Base-by-base conservation (phyloP, 2,113 vertebrate species). In the Elgaria multicarinata region DNA sequence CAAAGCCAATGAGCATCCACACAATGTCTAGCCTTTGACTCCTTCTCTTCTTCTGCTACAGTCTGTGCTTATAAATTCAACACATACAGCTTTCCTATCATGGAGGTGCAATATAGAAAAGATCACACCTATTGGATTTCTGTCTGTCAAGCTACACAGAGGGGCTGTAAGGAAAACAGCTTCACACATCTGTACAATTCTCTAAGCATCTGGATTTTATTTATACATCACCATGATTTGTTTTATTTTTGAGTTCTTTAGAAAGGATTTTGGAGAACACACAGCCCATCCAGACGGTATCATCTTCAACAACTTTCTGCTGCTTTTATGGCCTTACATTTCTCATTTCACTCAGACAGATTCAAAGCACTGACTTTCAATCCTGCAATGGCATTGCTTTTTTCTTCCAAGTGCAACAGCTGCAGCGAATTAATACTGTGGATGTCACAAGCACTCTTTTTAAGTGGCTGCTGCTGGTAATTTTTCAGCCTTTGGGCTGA, bases 291-390 rank as follows among this genome's bases (percentile, higher is more conserved):
- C n/a, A 3, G 9, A 53, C 55, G 75, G 1, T 39, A 83, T 84
- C 55, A 62, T 79, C 0, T 64, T 0, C 4, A 22, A 1, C 1
- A 0, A 10, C 0, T 0, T 55, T 89, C 46, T 84, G 64, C 71
- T 20, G 10, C 50, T n/a, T 14, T 44, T 74, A n/a, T 31, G 20
- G 20, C 58, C 31, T 6, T 39, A 50, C 16, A 66, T 33, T n/a
- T 44, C 6, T 62, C n/a, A 12, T 66, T 46, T 6, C 4, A 9
- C 1, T 74, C 14, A 0, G 1, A 16, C 53, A 85, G 28, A 14
- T 77, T 86, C 76, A 71, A 78, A 79, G 76, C 44, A 44, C 2
- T 14, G 16, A 28, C 14, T 55, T 67, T 22, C 33, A 0, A 0
- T 16, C 1, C 16, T 88, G 53, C 78, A 46, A 6, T 13, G 50